Conservation (phyloP, 2,797 vertebrate genomes). For the Tinamus major region DNA sequence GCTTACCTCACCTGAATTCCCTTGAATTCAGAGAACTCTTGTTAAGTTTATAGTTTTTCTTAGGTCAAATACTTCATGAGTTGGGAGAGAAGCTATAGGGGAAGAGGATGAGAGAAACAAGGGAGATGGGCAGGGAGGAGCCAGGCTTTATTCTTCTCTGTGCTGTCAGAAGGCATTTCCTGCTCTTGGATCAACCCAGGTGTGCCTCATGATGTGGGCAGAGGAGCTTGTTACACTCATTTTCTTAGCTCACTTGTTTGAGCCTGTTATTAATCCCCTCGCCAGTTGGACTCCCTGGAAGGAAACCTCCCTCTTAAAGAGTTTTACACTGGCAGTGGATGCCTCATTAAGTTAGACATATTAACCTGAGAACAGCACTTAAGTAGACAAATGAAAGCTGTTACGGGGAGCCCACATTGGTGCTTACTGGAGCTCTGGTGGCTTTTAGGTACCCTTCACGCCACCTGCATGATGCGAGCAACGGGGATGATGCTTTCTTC, state of each 20-base stretch:
- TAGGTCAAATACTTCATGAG: neutral
- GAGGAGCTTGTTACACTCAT: slow-evolving; percentile 56
- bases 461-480: neutral
- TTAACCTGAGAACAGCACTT: slow-evolving; percentile 67
- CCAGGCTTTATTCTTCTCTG: neutral
- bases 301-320: slow-evolving; percentile 65
- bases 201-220: slow-evolving; percentile 19
- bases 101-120: neutral
- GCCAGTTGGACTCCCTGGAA: slow-evolving; percentile 60
- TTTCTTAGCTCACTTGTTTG: slow-evolving; percentile 70
- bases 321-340: slow-evolving; percentile 68
- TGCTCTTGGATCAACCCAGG: slow-evolving; percentile 39
- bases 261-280: slow-evolving; percentile 71
- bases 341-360: slow-evolving; percentile 72
- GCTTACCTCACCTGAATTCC: neutral
- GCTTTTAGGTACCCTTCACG: neutral
- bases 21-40: neutral
- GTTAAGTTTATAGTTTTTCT: neutral
- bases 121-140: neutral
- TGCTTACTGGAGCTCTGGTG: neutral
- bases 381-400: slow-evolving; percentile 55
- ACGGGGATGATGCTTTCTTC: neutral
- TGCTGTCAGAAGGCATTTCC: slow-evolving; percentile 46
- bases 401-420: neutral
- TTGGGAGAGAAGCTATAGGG: neutral